These are phyloP conservation scores for Lymantria monacha DNA, from an alignment of 2,888 invertebrate species.

Conservation along the genomic window DNA sequence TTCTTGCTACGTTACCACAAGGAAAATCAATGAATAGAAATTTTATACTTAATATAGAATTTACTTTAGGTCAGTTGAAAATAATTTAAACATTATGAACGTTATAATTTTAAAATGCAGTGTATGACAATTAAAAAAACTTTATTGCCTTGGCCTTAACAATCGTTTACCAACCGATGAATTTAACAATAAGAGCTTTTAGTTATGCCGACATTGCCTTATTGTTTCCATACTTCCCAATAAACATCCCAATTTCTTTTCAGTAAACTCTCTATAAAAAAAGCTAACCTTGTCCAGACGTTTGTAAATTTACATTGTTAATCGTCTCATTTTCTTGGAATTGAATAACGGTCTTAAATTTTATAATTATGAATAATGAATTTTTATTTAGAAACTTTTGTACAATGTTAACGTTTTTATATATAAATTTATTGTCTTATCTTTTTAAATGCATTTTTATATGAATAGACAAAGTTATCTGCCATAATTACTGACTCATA, in stretches of 20 bases:
- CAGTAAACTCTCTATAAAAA: slow-evolving; percentile 41
- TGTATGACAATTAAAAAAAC: slow-evolving; percentile 3
- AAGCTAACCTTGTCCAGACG: slow-evolving; percentile 17
- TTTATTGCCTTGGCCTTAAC: slow-evolving; percentile 20
- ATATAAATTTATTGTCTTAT: too few species aligned
- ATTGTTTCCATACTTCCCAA: slow-evolving; percentile 55
- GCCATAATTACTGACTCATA: too few species aligned
- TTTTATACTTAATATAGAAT: neutral
- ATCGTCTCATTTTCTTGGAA: slow-evolving; percentile 26
- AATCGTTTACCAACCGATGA: slow-evolving; percentile 21
- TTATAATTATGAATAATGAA: slow-evolving; percentile 13
- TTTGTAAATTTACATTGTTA: slow-evolving; percentile 18
- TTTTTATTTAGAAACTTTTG: slow-evolving; percentile 14
- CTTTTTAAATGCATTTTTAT: too few species aligned
- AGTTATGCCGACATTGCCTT: slow-evolving; percentile 20
- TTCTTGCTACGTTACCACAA: too few species aligned
- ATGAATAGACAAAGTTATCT: too few species aligned
- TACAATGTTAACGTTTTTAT: too few species aligned
- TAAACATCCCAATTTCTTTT: slow-evolving; percentile 54
- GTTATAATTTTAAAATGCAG: neutral
- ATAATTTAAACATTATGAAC: neutral
- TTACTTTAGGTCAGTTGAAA: too few species aligned
- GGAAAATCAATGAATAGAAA: neutral
- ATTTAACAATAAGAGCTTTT: slow-evolving; percentile 44
- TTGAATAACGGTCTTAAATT: slow-evolving; percentile 4